These are phyloP conservation scores for Argyresthia albistria DNA, from an alignment of 2,888 invertebrate species.

Conservation along the genomic window DNA sequence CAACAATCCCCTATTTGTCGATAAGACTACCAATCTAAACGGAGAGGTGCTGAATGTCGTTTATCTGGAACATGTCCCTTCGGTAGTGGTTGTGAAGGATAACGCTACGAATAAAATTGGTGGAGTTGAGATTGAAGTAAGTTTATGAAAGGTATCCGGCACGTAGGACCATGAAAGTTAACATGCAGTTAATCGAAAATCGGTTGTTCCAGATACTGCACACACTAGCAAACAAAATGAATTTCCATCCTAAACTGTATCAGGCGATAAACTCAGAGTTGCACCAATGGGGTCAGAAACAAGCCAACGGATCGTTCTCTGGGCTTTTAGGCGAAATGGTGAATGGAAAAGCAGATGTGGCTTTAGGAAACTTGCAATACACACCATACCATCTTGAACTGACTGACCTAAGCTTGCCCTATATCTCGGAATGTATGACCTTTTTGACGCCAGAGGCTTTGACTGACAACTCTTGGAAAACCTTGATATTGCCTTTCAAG, in stretches of 20 bases:
- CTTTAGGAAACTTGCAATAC: conserved; percentile 84
- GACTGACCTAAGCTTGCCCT: conserved; percentile 83
- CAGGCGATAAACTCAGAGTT: conserved; percentile 72
- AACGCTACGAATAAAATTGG: conserved; percentile 52
- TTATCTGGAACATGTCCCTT: conserved; percentile 79
- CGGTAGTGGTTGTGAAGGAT: conserved; percentile 58
- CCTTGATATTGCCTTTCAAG: conserved; percentile 85
- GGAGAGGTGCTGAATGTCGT: conserved; percentile 75
- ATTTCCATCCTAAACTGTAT: conserved; percentile 79
- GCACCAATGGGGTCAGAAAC: conserved; percentile 79
- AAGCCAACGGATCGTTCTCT: conserved; percentile 76
- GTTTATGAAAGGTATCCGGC: conserved; percentile 9
- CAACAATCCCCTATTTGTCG: conserved; percentile 59
- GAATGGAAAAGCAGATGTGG: conserved; percentile 77
- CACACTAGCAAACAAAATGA: conserved; percentile 78
- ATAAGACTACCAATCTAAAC: conserved; percentile 74
- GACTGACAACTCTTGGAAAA: conserved; percentile 88
- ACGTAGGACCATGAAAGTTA: conserved; percentile 9
- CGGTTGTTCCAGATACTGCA: conserved; percentile 72
- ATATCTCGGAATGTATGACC: conserved; percentile 87
- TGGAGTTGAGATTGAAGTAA: conserved; percentile 81
- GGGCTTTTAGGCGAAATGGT: conserved; percentile 84
- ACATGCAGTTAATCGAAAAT: neutral
- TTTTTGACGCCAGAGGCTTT: conserved; percentile 87
- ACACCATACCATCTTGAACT: conserved; percentile 77